Evolutionary conservation across 1,140 invertebrate genomes (phyloP).

Genomic region (Meloidogyne exigua): DNA sequence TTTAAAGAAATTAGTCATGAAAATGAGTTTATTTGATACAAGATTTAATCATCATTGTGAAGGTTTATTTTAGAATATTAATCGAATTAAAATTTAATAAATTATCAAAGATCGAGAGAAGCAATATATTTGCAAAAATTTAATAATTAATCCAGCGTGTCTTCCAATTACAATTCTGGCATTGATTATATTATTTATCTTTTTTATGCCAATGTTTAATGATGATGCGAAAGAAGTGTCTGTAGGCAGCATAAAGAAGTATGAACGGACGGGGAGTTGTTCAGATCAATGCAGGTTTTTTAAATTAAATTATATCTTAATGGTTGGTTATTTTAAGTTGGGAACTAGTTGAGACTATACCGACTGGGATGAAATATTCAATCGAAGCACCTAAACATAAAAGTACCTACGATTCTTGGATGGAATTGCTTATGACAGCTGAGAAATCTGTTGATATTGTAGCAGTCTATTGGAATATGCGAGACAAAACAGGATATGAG

Average conservation of each 20-base stretch:
- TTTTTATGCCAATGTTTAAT: constrained; percentile 59
- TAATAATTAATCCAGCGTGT: constrained; percentile 58
- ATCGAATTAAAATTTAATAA: neutral
- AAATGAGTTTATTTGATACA: constrained; percentile 32
- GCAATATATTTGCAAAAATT: constrained; percentile 53
- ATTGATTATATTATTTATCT: constrained; percentile 55
- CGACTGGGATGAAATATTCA: constrained; percentile 48
- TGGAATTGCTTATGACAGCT: constrained; percentile 45
- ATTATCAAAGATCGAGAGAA: constrained; percentile 51
- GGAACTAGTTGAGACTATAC: constrained; percentile 57
- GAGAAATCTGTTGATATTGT: constrained; percentile 53
- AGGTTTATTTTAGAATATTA: neutral
- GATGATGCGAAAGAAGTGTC: constrained; percentile 40
- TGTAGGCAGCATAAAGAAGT: constrained; percentile 34
- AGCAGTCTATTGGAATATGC: constrained; percentile 61
- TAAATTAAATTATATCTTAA: neutral
- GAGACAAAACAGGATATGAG: constrained; percentile 42
- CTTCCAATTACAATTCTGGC: constrained; percentile 57
- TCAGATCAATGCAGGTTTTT: constrained; percentile 50
- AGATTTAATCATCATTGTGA: constrained; percentile 10
- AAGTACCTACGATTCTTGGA: constrained; percentile 47
- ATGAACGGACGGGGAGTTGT: constrained; percentile 44
- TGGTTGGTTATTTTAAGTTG: constrained; percentile 43
- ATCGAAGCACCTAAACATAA: constrained; percentile 14
- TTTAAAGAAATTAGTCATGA: neutral